Evolutionary conservation across 2,113 vertebrate genomes (phyloP), one percentile per base, ranked within the genome.

Genomic region (Connochaetes taurinus): DNA sequence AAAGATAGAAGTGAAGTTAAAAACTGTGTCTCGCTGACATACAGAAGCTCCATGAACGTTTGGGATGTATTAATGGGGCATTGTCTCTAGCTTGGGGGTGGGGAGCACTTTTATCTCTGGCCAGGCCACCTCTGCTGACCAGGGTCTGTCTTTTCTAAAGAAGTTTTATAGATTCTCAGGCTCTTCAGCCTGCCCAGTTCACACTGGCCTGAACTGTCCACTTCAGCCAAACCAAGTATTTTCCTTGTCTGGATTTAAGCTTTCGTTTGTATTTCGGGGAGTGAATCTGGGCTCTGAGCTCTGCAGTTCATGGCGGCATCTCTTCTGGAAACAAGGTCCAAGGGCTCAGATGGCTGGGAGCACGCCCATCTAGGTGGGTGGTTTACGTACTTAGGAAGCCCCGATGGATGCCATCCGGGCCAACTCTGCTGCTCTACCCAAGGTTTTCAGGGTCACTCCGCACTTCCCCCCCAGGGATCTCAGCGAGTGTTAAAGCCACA

Each of bases 391-490:
- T 96, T 97, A 97, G 98, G 98, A 98, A 98, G 97, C 97, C 96
- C 98, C 98, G 97, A 97, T 97, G 98, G 98, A 98, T 97, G 96
- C 98, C 96, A 97, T 98, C 95, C 78, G 91, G 98, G 97, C 98
- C 97, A 92, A 97, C 97, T 99, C 98, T 98, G 97, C 98, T 98
- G 64, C 92, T 96, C 94, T 60, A 33, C 88, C 98, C 92, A 97
- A 98, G 97, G 97, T 98, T 98, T 98, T 98, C 97, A 98, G 98
- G 97, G 98, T 99, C 98, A 98, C 98, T 97, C 97, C 93, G 94
- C 95, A 97, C 98, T 97, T 98, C 98, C 98, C 98, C 98, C 97
- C 95, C 97, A 94, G 98, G 99, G 98, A 98, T 95, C 97, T 98
- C 97, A 91, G 43, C 94, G 92, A 98, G 97, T 98, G 97, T 98